Conservation (phyloP, 1,140 invertebrate genomes). For the Prorops nasuta region DNA sequence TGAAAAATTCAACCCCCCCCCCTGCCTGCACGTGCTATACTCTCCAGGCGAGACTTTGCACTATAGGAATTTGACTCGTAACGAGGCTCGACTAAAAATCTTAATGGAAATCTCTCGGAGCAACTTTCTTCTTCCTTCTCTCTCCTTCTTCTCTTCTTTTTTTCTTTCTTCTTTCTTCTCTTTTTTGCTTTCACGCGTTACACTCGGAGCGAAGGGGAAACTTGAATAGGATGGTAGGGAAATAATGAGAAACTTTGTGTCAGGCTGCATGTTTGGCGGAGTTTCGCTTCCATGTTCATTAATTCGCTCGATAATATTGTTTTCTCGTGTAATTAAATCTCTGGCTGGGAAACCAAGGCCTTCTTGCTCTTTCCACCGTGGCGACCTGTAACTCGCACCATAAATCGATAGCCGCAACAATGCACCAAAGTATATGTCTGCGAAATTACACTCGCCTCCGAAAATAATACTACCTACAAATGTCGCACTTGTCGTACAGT, state of each 20-base stretch:
- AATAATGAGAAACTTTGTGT: slow-evolving; percentile 4
- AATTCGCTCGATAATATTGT: slow-evolving; percentile 37
- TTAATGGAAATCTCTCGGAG: not conserved
- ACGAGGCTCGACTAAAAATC: not conserved
- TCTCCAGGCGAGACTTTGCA: too few species aligned
- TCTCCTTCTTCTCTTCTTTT: too few species aligned
- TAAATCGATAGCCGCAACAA: not conserved
- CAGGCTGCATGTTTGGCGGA: slow-evolving; percentile 23
- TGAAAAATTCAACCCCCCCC: too few species aligned
- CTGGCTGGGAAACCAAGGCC: not conserved
- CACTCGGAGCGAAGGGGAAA: not conserved
- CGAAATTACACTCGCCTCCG: slow-evolving; percentile 24
- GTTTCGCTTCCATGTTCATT: slow-evolving; percentile 27
- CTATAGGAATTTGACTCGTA: too few species aligned
- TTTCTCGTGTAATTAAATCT: slow-evolving; percentile 35
- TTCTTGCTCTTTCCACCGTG: not conserved
- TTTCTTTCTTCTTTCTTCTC: too few species aligned
- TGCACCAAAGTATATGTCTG: not conserved
- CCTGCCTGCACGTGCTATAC: too few species aligned
- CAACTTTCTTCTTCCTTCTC: not conserved
- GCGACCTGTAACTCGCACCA: not conserved
- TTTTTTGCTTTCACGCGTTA: not conserved
- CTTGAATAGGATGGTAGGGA: slow-evolving; percentile 8
- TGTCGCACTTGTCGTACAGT: slow-evolving; percentile 13
- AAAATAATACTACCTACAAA: not conserved